Base-by-base conservation (phyloP, 2,888 invertebrate species). In the Odontocerum albicorne region DNA sequence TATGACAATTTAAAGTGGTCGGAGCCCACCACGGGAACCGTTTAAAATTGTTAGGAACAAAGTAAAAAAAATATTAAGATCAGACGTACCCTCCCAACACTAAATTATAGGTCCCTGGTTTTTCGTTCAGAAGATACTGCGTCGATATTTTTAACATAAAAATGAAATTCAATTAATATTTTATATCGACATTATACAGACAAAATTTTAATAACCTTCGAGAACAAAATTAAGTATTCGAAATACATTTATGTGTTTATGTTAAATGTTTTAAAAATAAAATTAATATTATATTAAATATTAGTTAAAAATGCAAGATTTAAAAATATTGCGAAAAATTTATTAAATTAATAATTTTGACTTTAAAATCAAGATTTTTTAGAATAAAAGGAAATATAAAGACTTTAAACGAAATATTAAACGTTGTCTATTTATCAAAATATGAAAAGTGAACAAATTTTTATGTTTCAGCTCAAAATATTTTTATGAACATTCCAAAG, bases 1-100 rank as follows among this genome's bases (percentile, higher is more conserved):
- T 76, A 78, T 78, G 78, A 78, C 77, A 78, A 77, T 78, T 78
- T 77, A 74, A 78, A 78, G 77, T 78, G 78, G 78, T 75, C 75
- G 76, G 22, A 39, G 76, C 77, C 78, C 75, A 78, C 74, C 77
- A 76, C 74, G 76, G 77, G 76, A 75, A 77, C 78, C 77, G 77
- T 77, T 78, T 77, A 77, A 77, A 77, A 55, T 51, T 50, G 47
- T 47, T 43, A 38, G 44, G 40, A 55, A 44, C 58, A 47, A 33
- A 46, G 42, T 45, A 58, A 46, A 53, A 40, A 52, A 55, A 44
- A 55, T 44, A 50, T 31, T 35, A 20, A 47, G 35, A 33, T 36
- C 43, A 19, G 47, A 50, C 49, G 39, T 31, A 35, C 54, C 42
- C 22, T 33, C 47, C 35, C 44, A 42, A 27, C 38, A 42, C 52